Base-by-base conservation (phyloP, 1,140 invertebrate genomes). In the Triops cancriformis region DNA sequence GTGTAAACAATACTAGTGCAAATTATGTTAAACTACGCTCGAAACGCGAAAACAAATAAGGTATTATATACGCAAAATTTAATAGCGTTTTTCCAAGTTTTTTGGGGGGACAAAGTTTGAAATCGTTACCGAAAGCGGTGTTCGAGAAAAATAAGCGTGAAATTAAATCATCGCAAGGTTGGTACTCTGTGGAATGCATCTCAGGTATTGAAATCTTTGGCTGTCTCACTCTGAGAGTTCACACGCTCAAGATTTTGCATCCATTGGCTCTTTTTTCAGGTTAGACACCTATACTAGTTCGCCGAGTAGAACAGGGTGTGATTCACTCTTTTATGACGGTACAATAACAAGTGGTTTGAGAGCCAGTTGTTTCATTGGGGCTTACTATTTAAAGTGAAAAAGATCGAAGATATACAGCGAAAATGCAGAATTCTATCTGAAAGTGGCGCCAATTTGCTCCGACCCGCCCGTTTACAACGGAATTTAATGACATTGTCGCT, bases 281-380 rank as follows among this genome's bases (percentile, higher is more conserved):
- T 23, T 64, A 64, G 51, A 64, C 23, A 64, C 23, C 5, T 14
- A 64, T n/a, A n/a, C n/a, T n/a, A 64, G 51, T 64, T 23, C 51
- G 51, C 51, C 51, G 23, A 14, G 51, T 64, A 64, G 2, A 37
- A 7, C 51, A 64, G 51, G 51, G 51, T 64, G 51, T 64, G 51
- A 64, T 64, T 64, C 51, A 64, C 51, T 64, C 10, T 64, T 64
- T 64, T 64, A 64, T 64, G 51, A 64, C 51, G n/a, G 51, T 9
- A 64, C 51, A 64, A 64, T 64, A 64, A 64, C 51, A 64, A 64
- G 51, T 64, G 51, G 51, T 18, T 64, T 64, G 14, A 64, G 14
- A 64, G 51, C 51, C 51, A 64, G 51, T 64, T 64, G 10, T 64
- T 5, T 18, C 14, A 64, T 23, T 64, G 10, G 51, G 51, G 9